Evolutionary conservation across 2,888 invertebrate genomes (phyloP).

Genomic region (Lasioglossum malachurum): DNA sequence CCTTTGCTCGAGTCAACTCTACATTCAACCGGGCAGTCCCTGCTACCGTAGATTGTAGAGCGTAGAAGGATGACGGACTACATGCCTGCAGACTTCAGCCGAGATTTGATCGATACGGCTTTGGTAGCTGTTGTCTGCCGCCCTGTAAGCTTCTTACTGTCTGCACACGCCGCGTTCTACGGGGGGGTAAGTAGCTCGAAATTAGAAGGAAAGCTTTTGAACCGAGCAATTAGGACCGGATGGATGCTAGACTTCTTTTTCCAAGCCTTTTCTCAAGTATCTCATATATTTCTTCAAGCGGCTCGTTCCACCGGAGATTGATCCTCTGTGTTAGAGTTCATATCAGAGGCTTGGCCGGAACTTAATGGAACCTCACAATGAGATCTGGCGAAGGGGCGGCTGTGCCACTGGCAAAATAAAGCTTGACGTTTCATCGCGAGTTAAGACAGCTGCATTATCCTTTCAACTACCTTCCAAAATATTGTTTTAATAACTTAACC

Average conservation of each 20-base stretch:
- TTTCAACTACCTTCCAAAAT: neutral
- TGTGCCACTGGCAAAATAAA: neutral
- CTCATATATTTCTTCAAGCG: constrained; percentile 21
- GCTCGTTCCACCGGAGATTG: neutral
- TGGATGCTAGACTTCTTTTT: constrained; percentile 12
- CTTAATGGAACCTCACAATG: neutral
- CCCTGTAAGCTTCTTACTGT: constrained; percentile 57
- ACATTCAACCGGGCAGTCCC: constrained; percentile 24
- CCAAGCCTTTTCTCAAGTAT: constrained; percentile 3
- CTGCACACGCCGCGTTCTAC: constrained; percentile 32
- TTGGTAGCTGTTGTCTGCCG: constrained; percentile 27
- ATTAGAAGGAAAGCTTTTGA: constrained; percentile 53
- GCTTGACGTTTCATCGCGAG: neutral
- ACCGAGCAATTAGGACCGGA: constrained; percentile 48
- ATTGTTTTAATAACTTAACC: too few relatives aligned
- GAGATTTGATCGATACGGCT: constrained; percentile 36
- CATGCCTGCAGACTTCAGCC: neutral
- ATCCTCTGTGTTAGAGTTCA: neutral
- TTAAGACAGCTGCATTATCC: neutral
- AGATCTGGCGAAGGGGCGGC: neutral
- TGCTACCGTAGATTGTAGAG: neutral
- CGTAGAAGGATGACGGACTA: constrained; percentile 2
- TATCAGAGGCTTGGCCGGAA: neutral
- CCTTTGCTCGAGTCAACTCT: constrained; percentile 28
- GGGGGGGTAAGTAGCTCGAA: constrained; percentile 45